A percentile compares a stretch with the other conserved stretches of the same genome.
Conservation (phyloP, 2,888 invertebrate species). For the Arctia plantaginis region DNA sequence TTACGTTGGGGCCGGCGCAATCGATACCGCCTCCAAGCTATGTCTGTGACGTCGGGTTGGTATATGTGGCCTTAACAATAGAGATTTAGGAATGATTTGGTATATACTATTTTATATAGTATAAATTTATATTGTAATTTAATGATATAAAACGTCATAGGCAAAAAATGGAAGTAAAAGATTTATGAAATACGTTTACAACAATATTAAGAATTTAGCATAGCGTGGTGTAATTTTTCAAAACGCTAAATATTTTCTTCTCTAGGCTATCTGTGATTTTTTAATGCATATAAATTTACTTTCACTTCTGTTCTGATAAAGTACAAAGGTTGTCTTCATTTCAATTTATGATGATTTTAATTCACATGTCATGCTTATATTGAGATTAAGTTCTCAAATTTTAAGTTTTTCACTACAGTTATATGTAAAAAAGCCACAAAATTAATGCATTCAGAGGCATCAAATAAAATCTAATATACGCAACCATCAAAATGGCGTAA, state of each 20-base stretch:
- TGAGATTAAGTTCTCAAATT: too few species aligned
- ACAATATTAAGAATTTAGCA: too few species aligned
- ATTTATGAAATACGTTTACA: too few species aligned
- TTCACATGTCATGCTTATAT: not conserved
- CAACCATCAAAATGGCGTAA: not conserved
- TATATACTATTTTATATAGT: not conserved
- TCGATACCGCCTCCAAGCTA: conserved; percentile 68
- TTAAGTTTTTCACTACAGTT: too few species aligned
- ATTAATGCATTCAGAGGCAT: not conserved
- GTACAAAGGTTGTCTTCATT: not conserved
- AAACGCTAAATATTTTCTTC: too few species aligned
- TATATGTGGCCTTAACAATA: conserved; percentile 34
- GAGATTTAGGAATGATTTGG: not conserved
- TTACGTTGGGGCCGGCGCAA: conserved; percentile 64
- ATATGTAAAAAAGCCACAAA: not conserved
- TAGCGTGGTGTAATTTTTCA: too few species aligned
- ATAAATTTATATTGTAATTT: not conserved
- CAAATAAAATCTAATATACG: not conserved
- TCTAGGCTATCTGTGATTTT: not conserved
- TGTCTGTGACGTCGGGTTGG: conserved; percentile 52
- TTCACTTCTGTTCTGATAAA: not conserved
- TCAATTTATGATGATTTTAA: not conserved
- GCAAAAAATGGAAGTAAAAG: not conserved
- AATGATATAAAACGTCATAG: not conserved
- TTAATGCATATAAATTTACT: not conserved